A percentile compares a stretch with the other conserved stretches of the same genome.
Evolutionary conservation across 2,888 invertebrate species (phyloP).

Genomic region (Trachelus stipa): DNA sequence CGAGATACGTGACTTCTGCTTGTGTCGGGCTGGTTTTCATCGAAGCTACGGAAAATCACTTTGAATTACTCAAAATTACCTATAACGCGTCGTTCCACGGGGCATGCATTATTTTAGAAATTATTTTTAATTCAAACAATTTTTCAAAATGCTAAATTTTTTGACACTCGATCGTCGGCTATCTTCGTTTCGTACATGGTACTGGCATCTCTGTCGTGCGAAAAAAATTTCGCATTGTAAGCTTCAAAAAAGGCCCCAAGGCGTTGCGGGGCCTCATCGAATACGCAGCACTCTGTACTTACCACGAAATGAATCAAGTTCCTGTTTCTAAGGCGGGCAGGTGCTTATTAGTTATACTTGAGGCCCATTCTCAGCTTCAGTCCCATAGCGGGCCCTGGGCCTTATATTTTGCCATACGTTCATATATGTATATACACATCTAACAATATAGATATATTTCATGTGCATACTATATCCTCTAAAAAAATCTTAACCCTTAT

Average conservation of each 20-base stretch:
- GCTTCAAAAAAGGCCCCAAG: constrained; percentile 43
- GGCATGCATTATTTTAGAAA: neutral
- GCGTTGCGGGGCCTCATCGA: constrained; percentile 47
- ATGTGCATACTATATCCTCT: constrained; percentile 42
- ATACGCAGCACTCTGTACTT: constrained; percentile 61
- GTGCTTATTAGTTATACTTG: constrained; percentile 64
- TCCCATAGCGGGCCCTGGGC: constrained; percentile 19
- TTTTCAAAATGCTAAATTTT: neutral
- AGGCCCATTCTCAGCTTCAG: constrained; percentile 28
- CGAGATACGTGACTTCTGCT: neutral
- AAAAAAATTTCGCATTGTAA: neutral
- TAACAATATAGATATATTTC: neutral
- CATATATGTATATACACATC: constrained; percentile 20
- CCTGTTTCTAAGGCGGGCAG: constrained; percentile 61
- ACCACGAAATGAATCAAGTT: constrained; percentile 66
- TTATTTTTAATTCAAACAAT: neutral
- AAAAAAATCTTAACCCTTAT: constrained; percentile 55
- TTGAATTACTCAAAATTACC: neutral
- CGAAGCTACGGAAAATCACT: constrained; percentile 16
- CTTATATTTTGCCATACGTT: constrained; percentile 21
- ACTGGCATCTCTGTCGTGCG: neutral
- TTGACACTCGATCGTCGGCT: too few species aligned
- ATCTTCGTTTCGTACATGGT: too few species aligned
- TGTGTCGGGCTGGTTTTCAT: constrained; percentile 1
- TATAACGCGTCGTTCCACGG: neutral